Base-by-base conservation (phyloP, 2,797 vertebrate species). In the Toxotes lorentzi region DNA sequence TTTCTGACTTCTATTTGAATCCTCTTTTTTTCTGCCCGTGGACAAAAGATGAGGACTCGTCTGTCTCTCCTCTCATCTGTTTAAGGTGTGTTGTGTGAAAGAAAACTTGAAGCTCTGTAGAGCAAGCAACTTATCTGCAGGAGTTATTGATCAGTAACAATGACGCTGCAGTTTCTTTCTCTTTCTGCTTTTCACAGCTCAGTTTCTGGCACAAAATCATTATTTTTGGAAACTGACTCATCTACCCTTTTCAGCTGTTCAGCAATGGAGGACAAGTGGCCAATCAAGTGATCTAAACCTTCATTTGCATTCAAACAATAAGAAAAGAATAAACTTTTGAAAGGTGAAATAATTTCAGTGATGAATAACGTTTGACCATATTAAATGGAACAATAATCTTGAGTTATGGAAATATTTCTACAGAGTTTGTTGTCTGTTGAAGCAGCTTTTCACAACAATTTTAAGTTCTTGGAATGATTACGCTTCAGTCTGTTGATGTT, bases 1-100 rank as follows among this genome's bases (percentile, higher is more conserved):
- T 48, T 58, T 74, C 4, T 38, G 5, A 53, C 50, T 76, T 75
- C 21, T 35, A 57, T 45, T 79, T 66, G 16, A 38, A 54, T 68
- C 34, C 23, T 38, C 19, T 51, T 41, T 24, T 71, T 35, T 59
- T 12, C 32, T 50, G 34, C 60, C 41, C 19, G 14, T 54, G 51
- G 63, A 54, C 68, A 16, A 65, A 61, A 51, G 38, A 54, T 47
- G 7, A 32, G 5, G 27, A 58, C 38, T 45, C 41, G 5, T 60
- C 54, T 62, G 27, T 38, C 56, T 61, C 47, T 68, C 27, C 47
- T 65, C 40, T 41, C 40, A 3, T 27, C 27, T 27, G 27, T 48
- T 41, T 16, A 48, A 40, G 27, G 14, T 35, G 1, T 21, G 21
- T 69, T 69, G 59, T 85, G 56, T 64, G 56, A 66, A 63, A 70